Evolutionary conservation across 1,140 invertebrate species (phyloP).

Genomic region (Drosophila pectinifera): DNA sequence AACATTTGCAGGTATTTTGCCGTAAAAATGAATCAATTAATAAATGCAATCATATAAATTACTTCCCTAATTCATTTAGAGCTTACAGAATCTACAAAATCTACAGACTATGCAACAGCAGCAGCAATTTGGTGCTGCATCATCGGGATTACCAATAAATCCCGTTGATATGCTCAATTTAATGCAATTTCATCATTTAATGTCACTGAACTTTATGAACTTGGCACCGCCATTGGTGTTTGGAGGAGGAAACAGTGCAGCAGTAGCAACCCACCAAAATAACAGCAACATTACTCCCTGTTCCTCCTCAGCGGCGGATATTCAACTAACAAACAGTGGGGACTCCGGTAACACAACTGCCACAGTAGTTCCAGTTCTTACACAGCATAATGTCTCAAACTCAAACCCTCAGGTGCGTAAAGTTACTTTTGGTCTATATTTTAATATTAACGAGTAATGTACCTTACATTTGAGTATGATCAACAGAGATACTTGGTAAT

Average conservation of each 20-base stretch:
- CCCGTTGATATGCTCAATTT: conserved; percentile 89
- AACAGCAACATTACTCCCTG: conserved; percentile 27
- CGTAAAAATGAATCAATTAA: neutral
- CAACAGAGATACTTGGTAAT: no score
- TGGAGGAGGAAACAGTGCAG: conserved; percentile 3
- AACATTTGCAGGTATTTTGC: conserved; percentile 41
- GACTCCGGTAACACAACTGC: conserved; percentile 16
- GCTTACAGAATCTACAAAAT: conserved; percentile 64
- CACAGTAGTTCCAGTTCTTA: conserved; percentile 9
- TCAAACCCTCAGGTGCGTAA: conserved; percentile 4
- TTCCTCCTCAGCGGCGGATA: neutral
- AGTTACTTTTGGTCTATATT: no score
- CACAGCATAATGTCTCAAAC: conserved; percentile 2
- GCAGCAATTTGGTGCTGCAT: conserved; percentile 64
- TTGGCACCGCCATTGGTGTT: conserved; percentile 83
- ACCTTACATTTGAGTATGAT: no score
- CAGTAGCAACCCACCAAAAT: conserved; percentile 29
- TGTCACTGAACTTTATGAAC: conserved; percentile 85
- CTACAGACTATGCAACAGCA: conserved; percentile 78
- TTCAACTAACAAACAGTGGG: neutral
- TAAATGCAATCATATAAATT: neutral
- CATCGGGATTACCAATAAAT: conserved; percentile 68
- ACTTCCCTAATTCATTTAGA: conserved; percentile 14
- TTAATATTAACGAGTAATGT: no score
- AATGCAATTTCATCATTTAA: conserved; percentile 92